phyloP scores from a whole-genome alignment of 2,888 invertebrate species.

The Cyrtodaria siliqua region DNA sequence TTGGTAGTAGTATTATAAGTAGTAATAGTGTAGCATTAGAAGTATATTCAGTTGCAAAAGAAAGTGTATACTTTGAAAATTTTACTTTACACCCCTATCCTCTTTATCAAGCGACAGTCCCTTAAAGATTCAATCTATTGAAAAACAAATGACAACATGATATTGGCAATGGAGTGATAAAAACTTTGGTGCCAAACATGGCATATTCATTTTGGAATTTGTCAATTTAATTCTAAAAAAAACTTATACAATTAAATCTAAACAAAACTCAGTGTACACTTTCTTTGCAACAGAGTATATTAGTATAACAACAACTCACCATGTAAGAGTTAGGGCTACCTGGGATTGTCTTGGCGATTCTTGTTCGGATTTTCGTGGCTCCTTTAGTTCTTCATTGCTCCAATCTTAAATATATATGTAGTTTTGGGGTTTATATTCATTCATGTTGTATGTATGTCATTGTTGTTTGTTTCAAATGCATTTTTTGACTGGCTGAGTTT shows the following conservation, averaged over 20 bases:
- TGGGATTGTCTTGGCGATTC: conserved; percentile 74
- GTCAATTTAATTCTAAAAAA: too few relatives aligned
- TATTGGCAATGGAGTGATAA: not conserved
- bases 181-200: not conserved
- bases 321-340: conserved; percentile 72
- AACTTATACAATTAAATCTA: not conserved
- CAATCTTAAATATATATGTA: not conserved
- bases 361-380: conserved; percentile 24
- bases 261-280: not conserved
- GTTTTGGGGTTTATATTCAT: not conserved
- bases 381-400: conserved; percentile 22
- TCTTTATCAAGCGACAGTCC: too few relatives aligned
- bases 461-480: not conserved
- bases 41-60: too few relatives aligned
- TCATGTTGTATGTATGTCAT: too few relatives aligned
- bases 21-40: too few relatives aligned
- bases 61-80: too few relatives aligned
- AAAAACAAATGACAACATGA: too few relatives aligned
- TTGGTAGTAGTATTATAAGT: too few relatives aligned
- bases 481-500: not conserved
- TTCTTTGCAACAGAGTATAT: too few relatives aligned
- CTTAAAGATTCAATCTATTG: too few relatives aligned
- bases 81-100: too few relatives aligned
- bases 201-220: not conserved
- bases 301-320: conserved; percentile 54